Conservation (phyloP, 2,797 vertebrate genomes). For the Tachyglossus aculeatus region DNA sequence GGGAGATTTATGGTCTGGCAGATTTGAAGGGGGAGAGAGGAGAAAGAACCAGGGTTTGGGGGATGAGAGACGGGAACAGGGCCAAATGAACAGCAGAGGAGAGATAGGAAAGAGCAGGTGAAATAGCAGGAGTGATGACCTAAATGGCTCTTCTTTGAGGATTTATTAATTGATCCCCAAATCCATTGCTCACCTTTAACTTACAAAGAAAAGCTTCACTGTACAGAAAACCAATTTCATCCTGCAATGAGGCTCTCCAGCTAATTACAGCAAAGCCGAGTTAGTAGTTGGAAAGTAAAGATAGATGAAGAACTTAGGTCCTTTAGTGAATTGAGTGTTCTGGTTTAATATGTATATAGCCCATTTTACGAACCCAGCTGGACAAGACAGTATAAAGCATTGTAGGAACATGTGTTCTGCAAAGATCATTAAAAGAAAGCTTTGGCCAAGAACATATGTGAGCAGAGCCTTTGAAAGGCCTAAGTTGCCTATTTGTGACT, state of each 20-base stretch:
- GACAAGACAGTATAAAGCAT: neutral
- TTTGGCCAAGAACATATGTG: neutral
- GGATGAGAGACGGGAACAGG: no score
- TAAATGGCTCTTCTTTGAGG: slow-evolving; percentile 7
- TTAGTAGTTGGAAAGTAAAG: neutral
- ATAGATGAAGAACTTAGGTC: neutral
- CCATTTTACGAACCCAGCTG: neutral
- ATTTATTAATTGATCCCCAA: no score
- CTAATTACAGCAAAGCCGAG: neutral
- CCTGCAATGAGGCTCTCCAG: no score
- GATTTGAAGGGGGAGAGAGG: no score
- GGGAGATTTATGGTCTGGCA: no score
- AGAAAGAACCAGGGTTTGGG: no score
- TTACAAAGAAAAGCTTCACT: no score
- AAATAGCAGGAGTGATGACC: no score
- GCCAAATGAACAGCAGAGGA: no score
- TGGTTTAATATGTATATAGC: neutral
- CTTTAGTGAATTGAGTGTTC: neutral
- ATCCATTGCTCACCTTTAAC: no score
- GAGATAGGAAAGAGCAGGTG: no score
- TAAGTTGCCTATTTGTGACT: neutral
- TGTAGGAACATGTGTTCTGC: neutral
- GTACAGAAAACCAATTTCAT: no score
- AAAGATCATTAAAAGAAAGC: neutral
- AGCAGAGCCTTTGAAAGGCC: neutral